phyloP scores from a whole-genome alignment of 2,113 vertebrate species.

The Halichoerus grypus region DNA sequence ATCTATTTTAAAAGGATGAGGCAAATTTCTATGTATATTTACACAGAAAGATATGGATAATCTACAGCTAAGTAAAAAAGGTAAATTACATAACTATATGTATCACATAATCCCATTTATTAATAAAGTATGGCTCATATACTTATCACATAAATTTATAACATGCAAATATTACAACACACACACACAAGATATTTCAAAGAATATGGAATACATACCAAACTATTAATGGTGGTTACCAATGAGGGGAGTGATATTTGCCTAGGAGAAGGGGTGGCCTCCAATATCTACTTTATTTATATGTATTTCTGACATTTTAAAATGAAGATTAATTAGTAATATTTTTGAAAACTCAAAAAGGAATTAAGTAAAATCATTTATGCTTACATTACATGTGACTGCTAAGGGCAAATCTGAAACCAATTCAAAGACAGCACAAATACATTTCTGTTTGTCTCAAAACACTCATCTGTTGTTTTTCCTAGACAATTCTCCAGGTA shows the following conservation, averaged over 20 bases:
- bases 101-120: not conserved
- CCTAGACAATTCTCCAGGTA: conserved; percentile 34
- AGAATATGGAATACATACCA: not conserved
- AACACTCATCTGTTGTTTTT: not conserved
- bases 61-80: conserved; percentile 50
- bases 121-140: not conserved
- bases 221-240: conserved; percentile 13
- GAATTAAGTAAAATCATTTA: conserved; percentile 32
- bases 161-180: not conserved
- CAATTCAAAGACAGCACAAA: conserved; percentile 39
- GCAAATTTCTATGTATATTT: conserved; percentile 12
- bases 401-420: conserved; percentile 18
- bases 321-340: not conserved
- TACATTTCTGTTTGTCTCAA: conserved; percentile 33
- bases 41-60: not conserved
- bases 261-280: not conserved
- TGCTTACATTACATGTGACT: conserved; percentile 7
- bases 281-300: not conserved
- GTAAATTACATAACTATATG: not conserved
- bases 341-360: conserved; percentile 3
- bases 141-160: not conserved
- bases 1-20: conserved; percentile 47
- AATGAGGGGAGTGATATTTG: not conserved
- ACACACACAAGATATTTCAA: not conserved
- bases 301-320: conserved; percentile 1